These are phyloP conservation scores for Thrips palmi DNA, from an alignment of 1,140 invertebrate species.

Conservation along the genomic window DNA sequence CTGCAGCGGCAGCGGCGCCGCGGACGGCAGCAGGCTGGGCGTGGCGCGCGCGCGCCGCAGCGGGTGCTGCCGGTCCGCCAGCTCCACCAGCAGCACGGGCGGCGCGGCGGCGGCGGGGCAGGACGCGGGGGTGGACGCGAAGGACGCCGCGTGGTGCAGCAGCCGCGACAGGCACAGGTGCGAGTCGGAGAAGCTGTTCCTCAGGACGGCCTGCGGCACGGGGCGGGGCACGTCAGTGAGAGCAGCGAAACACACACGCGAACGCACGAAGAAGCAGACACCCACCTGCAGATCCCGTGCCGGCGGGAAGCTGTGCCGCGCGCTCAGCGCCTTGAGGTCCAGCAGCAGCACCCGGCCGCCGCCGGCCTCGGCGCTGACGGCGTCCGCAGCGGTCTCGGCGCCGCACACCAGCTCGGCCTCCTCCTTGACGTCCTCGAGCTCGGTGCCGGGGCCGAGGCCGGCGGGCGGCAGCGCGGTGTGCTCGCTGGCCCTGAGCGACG, in stretches of 20 bases:
- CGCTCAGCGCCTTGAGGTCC: slow-evolving; percentile 34
- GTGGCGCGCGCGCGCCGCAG: slow-evolving; percentile 25
- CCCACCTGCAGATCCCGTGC: slow-evolving; percentile 34
- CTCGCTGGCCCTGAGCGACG: slow-evolving; percentile 14
- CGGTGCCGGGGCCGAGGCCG: no score
- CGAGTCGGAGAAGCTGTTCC: slow-evolving; percentile 51
- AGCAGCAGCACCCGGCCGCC: no score
- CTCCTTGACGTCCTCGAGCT: no score
- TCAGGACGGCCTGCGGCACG: no score
- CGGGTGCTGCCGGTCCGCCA: slow-evolving; percentile 26
- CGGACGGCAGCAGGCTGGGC: slow-evolving; percentile 16
- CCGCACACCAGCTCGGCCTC: no score
- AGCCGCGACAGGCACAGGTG: slow-evolving; percentile 47
- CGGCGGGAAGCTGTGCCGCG: slow-evolving; percentile 49
- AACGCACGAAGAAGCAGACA: no score
- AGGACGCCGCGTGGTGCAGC: no score
- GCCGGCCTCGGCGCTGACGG: no score
- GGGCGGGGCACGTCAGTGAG: no score
- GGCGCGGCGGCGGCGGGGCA: slow-evolving; percentile 25
- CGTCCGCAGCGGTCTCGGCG: no score
- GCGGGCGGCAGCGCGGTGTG: no score
- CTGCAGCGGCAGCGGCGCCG: not conserved
- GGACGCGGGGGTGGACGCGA: slow-evolving; percentile 24
- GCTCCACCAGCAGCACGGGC: slow-evolving; percentile 30
- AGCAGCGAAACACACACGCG: no score